These are phyloP conservation scores for Protaetia brevitarsis DNA, from an alignment of 1,140 invertebrate species.

Conservation along the genomic window DNA sequence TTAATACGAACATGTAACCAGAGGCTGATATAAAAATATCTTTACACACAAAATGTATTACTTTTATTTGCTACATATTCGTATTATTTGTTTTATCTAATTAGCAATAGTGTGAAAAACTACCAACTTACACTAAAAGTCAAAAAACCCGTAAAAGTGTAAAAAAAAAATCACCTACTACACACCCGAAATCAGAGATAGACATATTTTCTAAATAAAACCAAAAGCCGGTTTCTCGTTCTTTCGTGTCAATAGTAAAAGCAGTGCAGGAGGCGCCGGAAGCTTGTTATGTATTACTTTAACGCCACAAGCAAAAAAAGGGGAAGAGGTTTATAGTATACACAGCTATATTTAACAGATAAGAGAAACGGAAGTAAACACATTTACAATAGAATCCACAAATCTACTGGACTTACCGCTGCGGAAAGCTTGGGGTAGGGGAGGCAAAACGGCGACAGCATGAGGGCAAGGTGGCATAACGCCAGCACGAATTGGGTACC, in stretches of 20 bases:
- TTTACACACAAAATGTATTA: not conserved
- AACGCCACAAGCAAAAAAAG: too few relatives aligned
- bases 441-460: conserved; percentile 64
- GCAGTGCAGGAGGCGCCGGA: conserved; percentile 2
- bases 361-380: too few relatives aligned
- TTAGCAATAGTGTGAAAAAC: not conserved
- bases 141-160: not conserved
- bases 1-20: not conserved
- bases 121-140: not conserved
- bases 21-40: too few relatives aligned
- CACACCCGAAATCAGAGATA: too few relatives aligned
- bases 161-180: not conserved
- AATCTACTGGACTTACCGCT: conserved; percentile 46
- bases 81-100: not conserved
- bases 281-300: too few relatives aligned
- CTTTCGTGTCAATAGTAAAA: not conserved
- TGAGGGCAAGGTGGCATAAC: conserved; percentile 58
- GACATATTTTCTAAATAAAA: conserved; percentile 19
- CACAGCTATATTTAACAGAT: too few relatives aligned
- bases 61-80: not conserved
- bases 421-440: conserved; percentile 53
- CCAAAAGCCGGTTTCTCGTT: not conserved
- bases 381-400: too few relatives aligned
- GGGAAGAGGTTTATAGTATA: too few relatives aligned
- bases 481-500: conserved; percentile 45